Evolutionary conservation across 2,113 vertebrate species (phyloP).

Genomic region (Chaetura pelagica): DNA sequence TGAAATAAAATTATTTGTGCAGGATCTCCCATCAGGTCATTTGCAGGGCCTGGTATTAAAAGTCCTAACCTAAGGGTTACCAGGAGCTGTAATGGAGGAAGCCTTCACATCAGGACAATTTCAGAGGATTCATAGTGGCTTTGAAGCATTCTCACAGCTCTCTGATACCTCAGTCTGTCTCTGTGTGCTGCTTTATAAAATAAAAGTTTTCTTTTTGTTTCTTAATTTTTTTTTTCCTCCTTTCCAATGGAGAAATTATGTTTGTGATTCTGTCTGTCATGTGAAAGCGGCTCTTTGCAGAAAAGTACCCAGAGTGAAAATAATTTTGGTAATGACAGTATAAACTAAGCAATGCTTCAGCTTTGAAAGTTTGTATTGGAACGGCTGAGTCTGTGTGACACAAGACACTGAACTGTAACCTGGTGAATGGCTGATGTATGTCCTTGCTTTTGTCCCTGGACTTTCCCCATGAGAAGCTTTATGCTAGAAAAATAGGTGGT

Average conservation of each 20-base stretch:
- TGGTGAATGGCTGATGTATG: neutral
- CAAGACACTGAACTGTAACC: neutral
- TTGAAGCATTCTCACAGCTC: neutral
- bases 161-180: neutral
- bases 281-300: neutral
- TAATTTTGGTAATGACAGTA: neutral
- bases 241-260: neutral
- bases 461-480: neutral
- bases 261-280: neutral
- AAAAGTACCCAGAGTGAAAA: neutral
- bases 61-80: neutral
- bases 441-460: neutral
- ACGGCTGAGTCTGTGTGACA: neutral
- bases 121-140: neutral
- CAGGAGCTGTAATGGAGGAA: neutral
- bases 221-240: neutral
- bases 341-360: neutral
- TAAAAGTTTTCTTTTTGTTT: too few relatives aligned
- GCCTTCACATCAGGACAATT: neutral
- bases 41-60: neutral
- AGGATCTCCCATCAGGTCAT: neutral
- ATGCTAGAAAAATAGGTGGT: neutral
- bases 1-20: neutral
- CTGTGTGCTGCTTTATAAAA: neutral
- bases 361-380: neutral